Percentiles rank a stretch among this genome's conserved stretches.
Evolutionary conservation across 1,140 invertebrate genomes (phyloP).

Genomic region (Pteromalus puparum): DNA sequence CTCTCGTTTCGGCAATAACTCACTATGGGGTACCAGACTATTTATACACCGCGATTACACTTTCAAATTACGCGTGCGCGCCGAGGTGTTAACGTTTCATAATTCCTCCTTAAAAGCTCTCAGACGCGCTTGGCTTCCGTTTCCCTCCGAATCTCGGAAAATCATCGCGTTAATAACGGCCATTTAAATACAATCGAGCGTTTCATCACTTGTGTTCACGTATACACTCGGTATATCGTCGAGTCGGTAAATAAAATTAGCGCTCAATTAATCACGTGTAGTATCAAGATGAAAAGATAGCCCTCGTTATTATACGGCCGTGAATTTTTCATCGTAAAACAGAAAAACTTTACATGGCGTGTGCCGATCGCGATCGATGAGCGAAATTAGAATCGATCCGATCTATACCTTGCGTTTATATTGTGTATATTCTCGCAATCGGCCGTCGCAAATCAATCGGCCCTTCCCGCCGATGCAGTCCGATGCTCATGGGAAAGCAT

Average conservation of each 20-base stretch:
- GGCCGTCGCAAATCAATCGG: slow-evolving; percentile 32
- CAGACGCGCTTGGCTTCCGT: neutral
- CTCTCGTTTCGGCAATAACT: neutral
- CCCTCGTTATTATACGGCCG: too few species aligned
- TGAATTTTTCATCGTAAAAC: neutral
- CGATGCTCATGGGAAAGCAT: slow-evolving; percentile 29
- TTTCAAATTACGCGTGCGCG: too few species aligned
- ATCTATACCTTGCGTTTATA: neutral
- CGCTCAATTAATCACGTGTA: neutral
- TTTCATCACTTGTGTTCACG: neutral
- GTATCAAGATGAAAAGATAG: neutral
- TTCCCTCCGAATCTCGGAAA: neutral
- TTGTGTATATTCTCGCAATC: neutral
- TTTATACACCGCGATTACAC: neutral
- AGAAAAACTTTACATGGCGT: neutral
- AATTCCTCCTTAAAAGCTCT: neutral
- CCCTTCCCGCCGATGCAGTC: neutral
- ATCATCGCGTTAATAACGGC: neutral
- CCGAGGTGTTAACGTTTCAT: neutral
- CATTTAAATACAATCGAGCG: slow-evolving; percentile 24
- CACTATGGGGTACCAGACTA: too few species aligned
- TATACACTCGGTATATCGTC: neutral
- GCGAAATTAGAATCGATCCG: neutral
- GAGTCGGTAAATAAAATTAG: neutral
- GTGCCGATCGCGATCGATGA: neutral